These are phyloP conservation scores for Hoplodrina ambigua DNA, from an alignment of 2,888 invertebrate species.

Conservation along the genomic window DNA sequence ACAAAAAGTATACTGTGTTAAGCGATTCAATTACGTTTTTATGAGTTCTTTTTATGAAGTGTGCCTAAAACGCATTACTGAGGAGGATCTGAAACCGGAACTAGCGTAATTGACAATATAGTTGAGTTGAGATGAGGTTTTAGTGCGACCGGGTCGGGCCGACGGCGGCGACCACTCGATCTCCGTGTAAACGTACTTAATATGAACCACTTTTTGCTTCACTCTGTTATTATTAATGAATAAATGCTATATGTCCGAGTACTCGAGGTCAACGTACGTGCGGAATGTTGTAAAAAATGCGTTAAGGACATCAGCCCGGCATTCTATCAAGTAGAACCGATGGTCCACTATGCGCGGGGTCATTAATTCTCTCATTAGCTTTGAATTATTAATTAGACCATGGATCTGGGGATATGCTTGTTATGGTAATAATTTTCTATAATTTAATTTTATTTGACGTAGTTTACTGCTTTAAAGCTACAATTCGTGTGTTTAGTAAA, in stretches of 20 bases:
- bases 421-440: conserved; percentile 32
- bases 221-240: conserved; percentile 85
- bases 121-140: conserved; percentile 62
- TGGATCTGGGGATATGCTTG: conserved; percentile 54
- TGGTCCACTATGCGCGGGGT: conserved; percentile 74
- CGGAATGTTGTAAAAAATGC: conserved; percentile 88
- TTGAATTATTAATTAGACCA: conserved; percentile 76
- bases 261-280: conserved; percentile 85
- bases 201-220: conserved; percentile 85
- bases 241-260: conserved; percentile 85
- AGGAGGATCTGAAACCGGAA: conserved; percentile 89
- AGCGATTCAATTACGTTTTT: conserved; percentile 81
- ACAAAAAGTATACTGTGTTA: conserved; percentile 75
- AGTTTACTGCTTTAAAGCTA: not conserved
- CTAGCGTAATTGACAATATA: conserved; percentile 83
- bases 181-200: conserved; percentile 80
- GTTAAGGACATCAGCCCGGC: conserved; percentile 83
- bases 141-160: conserved; percentile 34
- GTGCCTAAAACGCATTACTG: conserved; percentile 76
- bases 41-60: conserved; percentile 68
- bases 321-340: conserved; percentile 78
- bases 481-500: too few relatives aligned
- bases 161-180: conserved; percentile 47
- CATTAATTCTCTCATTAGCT: conserved; percentile 80
- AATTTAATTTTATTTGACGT: conserved; percentile 19